Conservation (phyloP, 1,140 invertebrate species). For the Drosophila seguyi region DNA sequence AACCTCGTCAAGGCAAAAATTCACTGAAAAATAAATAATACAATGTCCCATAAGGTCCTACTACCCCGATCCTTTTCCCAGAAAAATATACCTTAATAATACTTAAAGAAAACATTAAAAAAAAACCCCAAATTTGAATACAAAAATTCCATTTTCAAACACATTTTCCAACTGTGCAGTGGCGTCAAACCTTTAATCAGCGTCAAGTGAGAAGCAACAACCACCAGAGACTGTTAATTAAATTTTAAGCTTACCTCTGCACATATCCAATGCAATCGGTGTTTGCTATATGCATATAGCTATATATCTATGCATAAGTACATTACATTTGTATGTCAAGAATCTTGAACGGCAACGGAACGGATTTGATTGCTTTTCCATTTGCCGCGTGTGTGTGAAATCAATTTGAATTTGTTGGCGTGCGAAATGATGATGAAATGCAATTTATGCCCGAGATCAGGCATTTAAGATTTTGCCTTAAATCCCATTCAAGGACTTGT, state of each 20-base stretch:
- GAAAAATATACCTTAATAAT: neutral
- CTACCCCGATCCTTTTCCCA: neutral
- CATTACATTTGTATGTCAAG: neutral
- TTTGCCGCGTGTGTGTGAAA: constrained; percentile 27
- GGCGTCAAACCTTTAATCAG: constrained; percentile 4
- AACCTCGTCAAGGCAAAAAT: constrained; percentile 31
- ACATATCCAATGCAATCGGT: constrained; percentile 27
- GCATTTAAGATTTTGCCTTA: neutral
- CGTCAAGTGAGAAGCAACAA: neutral
- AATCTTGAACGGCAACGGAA: neutral
- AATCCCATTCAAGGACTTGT: too few species aligned
- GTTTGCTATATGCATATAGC: neutral
- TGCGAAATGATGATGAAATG: constrained; percentile 11
- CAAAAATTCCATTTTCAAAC: neutral
- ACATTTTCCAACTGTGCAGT: neutral
- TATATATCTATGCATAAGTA: neutral
- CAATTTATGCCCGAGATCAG: neutral
- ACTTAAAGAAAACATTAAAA: too few species aligned
- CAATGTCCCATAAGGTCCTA: too few species aligned
- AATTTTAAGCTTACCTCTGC: constrained; percentile 59
- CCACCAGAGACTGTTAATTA: constrained; percentile 63
- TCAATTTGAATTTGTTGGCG: constrained; percentile 18
- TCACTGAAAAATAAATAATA: neutral
- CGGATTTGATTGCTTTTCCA: constrained; percentile 41
- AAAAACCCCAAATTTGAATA: too few species aligned